These are phyloP conservation scores for Poecilia wingei DNA, from an alignment of 2,797 vertebrate genomes.

Conservation along the genomic window DNA sequence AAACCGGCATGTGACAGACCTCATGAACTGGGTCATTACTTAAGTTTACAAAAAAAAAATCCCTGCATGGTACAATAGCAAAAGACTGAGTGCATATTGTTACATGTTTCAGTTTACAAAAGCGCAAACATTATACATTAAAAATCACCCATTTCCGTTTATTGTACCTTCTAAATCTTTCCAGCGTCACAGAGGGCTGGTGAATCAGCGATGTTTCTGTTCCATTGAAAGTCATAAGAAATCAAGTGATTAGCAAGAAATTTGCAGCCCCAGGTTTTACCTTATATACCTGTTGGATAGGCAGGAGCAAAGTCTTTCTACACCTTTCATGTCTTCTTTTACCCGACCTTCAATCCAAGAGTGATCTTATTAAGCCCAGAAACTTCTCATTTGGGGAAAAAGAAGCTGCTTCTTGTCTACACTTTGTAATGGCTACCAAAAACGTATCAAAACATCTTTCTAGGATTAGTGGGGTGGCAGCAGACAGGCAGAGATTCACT, in stretches of 20 bases:
- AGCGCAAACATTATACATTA: conserved; percentile 18
- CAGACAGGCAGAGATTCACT: not conserved
- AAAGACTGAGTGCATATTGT: not conserved
- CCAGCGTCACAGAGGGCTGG: not conserved
- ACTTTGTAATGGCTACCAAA: conserved; percentile 43
- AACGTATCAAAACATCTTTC: not conserved
- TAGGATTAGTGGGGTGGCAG: not conserved
- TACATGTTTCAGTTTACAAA: conserved; percentile 2
- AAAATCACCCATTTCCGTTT: not conserved
- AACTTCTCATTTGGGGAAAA: conserved; percentile 72
- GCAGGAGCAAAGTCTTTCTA: conserved; percentile 63
- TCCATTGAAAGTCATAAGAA: not conserved
- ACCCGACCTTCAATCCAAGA: conserved; percentile 48
- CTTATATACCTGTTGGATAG: conserved; percentile 43
- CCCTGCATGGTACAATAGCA: not conserved
- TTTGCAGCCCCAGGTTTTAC: conserved; percentile 52
- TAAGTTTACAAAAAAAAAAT: not conserved
- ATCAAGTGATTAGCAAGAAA: not conserved
- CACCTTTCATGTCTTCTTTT: conserved; percentile 55
- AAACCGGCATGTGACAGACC: not conserved
- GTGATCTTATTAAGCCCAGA: conserved; percentile 69
- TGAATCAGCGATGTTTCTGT: not conserved
- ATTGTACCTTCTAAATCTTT: not conserved
- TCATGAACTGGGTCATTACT: conserved; percentile 3
- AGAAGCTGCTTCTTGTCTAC: conserved; percentile 61